A percentile compares a stretch with the other conserved stretches of the same genome.
Evolutionary conservation across 1,140 invertebrate species (phyloP).

Genomic region (Drosophila asahinai): DNA sequence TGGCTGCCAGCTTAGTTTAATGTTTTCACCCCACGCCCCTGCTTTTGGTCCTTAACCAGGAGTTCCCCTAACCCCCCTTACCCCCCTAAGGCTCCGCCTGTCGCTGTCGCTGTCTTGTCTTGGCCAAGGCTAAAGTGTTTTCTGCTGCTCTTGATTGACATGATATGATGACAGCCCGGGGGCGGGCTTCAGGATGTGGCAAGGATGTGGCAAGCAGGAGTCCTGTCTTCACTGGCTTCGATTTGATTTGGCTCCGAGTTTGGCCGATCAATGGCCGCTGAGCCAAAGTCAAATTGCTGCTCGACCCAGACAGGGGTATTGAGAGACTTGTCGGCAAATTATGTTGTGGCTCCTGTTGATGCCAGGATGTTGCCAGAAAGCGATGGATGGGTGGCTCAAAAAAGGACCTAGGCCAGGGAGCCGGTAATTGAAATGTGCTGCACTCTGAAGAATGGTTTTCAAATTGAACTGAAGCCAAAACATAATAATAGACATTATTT

Average conservation of each 20-base stretch:
- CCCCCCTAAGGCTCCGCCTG: neutral
- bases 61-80: neutral
- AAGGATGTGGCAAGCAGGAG: neutral
- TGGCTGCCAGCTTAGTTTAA: slow-evolving; percentile 74
- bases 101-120: slow-evolving; percentile 30
- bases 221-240: slow-evolving; percentile 16
- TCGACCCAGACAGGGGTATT: slow-evolving; percentile 23
- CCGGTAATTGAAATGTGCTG: slow-evolving; percentile 22
- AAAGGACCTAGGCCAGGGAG: neutral
- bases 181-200: slow-evolving; percentile 11
- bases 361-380: slow-evolving; percentile 6
- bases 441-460: neutral
- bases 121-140: slow-evolving; percentile 58
- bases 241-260: slow-evolving; percentile 27
- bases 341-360: slow-evolving; percentile 29
- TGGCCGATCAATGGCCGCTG: slow-evolving; percentile 24
- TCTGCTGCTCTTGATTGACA: slow-evolving; percentile 68
- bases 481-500: neutral
- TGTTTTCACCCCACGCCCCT: slow-evolving; percentile 31
- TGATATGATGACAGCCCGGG: slow-evolving; percentile 53
- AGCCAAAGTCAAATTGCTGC: slow-evolving; percentile 41
- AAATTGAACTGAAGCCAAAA: neutral
- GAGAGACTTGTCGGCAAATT: slow-evolving; percentile 29
- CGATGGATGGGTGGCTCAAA: neutral
- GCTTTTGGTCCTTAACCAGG: neutral